Evolutionary conservation across 2,888 invertebrate species (phyloP), one percentile per base, ranked within the genome.

Genomic region (Folsomia manolachei): DNA sequence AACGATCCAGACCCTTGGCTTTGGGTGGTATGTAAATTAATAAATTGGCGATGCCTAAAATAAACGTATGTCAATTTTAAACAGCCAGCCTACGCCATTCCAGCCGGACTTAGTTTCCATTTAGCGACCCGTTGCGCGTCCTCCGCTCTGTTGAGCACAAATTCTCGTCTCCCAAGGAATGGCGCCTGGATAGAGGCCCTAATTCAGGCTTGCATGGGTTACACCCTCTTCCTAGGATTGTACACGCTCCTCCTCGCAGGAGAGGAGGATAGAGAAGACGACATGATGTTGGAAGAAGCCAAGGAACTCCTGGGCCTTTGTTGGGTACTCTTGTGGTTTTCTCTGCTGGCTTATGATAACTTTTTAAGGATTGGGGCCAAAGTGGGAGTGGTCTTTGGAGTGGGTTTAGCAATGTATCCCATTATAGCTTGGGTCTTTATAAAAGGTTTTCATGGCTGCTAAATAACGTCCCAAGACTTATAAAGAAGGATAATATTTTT

Each of bases 1-100:
- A 79, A 79, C 62, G 79, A 79, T 52, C 77, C 77, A 1, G 79
- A 79, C 61, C 77, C 77, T 0, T 75, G 52, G 56, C 19, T 79
- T 7, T 79, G 79, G 79, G 75, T 79, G 71, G 79, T 79, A 61
- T 73, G 69, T 52, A 4, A 19, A n/a, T 39, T 14, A 39, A 14
- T 39, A 39, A 39, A 39, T 39, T 39, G 4, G 14, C 7, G 14
- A 14, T 9, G 39, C 39, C 14, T 39, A 39, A 39, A 39, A 39
- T 39, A n/a, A n/a, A n/a, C n/a, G n/a, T n/a, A 9, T 39, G 39
- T 39, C 39, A 39, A 39, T 39, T 39, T 39, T 39, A 39, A 14
- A 11, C 19, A 78, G 78, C 74, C 71, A 0, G 75, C 64, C 2
- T 78, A 78, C 51, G 24, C 74, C n/a, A 66, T 77, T 26, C 75